Evolutionary conservation across 2,113 vertebrate genomes (phyloP).

Genomic region (Hydrochoerus hydrochaeris): DNA sequence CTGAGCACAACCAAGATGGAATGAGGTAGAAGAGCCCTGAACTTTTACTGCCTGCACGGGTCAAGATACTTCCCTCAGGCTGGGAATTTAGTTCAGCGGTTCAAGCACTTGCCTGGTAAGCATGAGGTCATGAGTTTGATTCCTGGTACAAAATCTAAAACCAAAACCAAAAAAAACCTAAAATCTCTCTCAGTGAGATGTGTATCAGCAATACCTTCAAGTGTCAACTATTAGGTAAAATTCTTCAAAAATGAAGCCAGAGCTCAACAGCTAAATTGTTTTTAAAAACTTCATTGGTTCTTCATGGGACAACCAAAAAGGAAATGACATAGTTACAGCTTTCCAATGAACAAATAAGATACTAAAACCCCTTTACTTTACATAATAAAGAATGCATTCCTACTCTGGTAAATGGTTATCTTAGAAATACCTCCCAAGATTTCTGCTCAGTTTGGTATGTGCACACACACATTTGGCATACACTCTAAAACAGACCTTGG

Average conservation of each 20-base stretch:
- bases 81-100: no score
- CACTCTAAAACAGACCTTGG: neutral
- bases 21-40: conserved; percentile 58
- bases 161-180: no score
- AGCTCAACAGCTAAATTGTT: neutral
- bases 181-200: neutral
- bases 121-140: no score
- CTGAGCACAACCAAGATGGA: conserved; percentile 66
- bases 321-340: neutral
- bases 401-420: neutral
- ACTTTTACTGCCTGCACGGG: conserved; percentile 9
- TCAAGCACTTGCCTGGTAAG: no score
- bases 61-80: conserved; percentile 44
- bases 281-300: conserved; percentile 41
- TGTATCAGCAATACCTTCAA: conserved; percentile 52
- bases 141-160: no score
- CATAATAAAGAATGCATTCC: neutral
- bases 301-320: neutral
- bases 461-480: neutral
- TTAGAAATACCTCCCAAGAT: neutral
- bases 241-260: conserved; percentile 57
- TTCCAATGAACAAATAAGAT: conserved; percentile 27
- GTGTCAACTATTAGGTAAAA: conserved; percentile 42
- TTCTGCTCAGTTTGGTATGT: neutral
- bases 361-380: neutral